These are phyloP conservation scores for Tragelaphus imberbis DNA, from an alignment of 2,113 vertebrate genomes.

Conservation along the genomic window DNA sequence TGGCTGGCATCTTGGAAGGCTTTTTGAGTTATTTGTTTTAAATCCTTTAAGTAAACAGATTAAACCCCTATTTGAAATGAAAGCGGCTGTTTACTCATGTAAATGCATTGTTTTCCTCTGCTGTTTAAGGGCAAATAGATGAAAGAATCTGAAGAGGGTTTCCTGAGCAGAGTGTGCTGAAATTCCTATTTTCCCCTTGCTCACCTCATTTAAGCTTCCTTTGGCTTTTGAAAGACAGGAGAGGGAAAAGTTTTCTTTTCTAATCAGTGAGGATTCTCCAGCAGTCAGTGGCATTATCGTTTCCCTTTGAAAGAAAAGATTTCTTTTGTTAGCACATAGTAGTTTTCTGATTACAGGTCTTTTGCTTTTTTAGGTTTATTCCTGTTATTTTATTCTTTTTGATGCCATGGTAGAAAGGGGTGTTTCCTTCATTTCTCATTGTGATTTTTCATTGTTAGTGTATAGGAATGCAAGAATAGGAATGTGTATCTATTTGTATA, in stretches of 20 bases:
- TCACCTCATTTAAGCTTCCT: not conserved
- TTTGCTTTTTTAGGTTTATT: not conserved
- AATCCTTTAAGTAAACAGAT: slow-evolving; percentile 88
- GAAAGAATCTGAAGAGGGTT: slow-evolving; percentile 64
- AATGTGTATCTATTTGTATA: not conserved
- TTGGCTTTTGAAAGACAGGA: not conserved
- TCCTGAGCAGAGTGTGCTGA: not conserved
- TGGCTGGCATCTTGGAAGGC: slow-evolving; percentile 78
- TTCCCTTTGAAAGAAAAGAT: not conserved
- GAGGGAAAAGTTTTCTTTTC: not conserved
- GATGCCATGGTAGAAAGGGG: not conserved
- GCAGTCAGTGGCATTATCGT: not conserved
- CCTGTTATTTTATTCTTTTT: not conserved
- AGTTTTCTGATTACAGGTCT: not conserved
- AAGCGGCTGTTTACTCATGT: slow-evolving; percentile 79
- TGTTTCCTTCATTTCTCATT: not conserved
- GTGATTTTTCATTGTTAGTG: not conserved
- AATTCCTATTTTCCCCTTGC: not conserved
- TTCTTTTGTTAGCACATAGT: not conserved
- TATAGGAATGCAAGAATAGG: not conserved
- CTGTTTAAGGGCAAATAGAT: slow-evolving; percentile 68
- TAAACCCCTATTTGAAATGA: slow-evolving; percentile 83
- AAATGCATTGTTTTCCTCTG: slow-evolving; percentile 72
- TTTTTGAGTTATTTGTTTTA: slow-evolving; percentile 83
- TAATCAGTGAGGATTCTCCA: not conserved